Evolutionary conservation across 2,113 vertebrate species (phyloP).

Genomic region (Alexandromys fortis): DNA sequence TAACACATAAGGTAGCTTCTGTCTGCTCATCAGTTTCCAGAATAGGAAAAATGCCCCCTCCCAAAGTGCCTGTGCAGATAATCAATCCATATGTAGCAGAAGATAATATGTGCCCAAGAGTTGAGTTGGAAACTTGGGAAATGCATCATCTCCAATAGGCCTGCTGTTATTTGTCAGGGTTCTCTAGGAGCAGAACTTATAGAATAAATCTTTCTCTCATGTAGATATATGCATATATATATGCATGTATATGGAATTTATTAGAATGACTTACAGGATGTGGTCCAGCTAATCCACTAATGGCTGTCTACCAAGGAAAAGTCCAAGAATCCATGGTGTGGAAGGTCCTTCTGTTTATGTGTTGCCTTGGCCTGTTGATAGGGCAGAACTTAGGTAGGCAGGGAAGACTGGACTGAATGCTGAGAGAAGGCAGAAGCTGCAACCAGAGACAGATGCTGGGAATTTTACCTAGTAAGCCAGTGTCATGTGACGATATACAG

Average conservation of each 20-base stretch:
- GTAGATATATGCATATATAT: too few relatives aligned
- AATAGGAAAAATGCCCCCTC: neutral
- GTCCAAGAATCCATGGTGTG: neutral
- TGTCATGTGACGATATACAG: too few relatives aligned
- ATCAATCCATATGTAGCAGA: neutral
- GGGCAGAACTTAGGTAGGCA: too few relatives aligned
- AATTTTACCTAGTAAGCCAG: too few relatives aligned
- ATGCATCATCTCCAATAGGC: neutral
- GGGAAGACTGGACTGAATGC: too few relatives aligned
- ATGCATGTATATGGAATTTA: neutral
- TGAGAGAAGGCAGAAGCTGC: too few relatives aligned
- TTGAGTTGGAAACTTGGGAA: slow-evolving; percentile 42
- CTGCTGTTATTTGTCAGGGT: neutral
- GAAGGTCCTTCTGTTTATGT: too few relatives aligned
- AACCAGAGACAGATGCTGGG: too few relatives aligned
- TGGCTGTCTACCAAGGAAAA: neutral
- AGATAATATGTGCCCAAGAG: neutral
- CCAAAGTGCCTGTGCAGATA: neutral
- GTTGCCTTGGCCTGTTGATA: too few relatives aligned
- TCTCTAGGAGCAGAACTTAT: neutral
- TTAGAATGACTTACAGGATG: neutral
- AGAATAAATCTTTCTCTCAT: neutral
- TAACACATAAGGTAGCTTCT: neutral
- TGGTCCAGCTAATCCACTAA: neutral
- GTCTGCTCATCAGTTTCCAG: slow-evolving; percentile 1